Conservation (phyloP, 2,113 vertebrate genomes). For the Thermophis baileyi region DNA sequence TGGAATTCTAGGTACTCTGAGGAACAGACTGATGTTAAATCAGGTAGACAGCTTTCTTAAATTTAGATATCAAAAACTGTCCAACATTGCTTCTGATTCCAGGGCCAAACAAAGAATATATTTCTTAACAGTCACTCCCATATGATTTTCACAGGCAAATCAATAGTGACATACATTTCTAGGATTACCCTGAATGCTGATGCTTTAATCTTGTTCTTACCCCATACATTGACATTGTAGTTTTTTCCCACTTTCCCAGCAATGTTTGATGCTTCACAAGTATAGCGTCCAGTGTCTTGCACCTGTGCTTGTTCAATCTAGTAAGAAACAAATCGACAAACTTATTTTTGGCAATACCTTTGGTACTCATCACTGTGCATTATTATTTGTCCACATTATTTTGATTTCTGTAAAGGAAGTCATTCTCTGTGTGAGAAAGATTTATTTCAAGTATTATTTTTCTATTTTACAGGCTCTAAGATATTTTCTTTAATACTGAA, state of each 20-base stretch:
- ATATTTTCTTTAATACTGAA: background rate
- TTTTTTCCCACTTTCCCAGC: conserved; percentile 95
- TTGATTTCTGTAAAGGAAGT: background rate
- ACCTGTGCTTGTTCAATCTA: conserved; percentile 85
- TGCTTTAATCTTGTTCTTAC: conserved; percentile 65
- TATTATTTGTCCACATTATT: background rate
- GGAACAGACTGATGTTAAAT: conserved; percentile 2
- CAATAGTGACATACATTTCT: background rate
- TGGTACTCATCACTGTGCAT: background rate
- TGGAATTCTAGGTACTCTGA: background rate
- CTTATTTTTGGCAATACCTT: background rate
- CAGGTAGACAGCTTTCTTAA: conserved; percentile 1
- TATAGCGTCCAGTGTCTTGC: conserved; percentile 90
- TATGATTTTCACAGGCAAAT: conserved; percentile 30
- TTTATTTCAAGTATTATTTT: background rate
- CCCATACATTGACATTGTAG: conserved; percentile 94
- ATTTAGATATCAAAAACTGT: conserved; percentile 19
- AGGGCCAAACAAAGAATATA: background rate
- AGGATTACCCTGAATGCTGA: background rate
- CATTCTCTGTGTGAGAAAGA: background rate
- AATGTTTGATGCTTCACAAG: conserved; percentile 90
- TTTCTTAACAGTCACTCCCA: conserved; percentile 22
- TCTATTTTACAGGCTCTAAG: background rate
- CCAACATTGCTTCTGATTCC: conserved; percentile 9
- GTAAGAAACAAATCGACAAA: background rate